Percentiles rank a stretch among this genome's conserved stretches.
Conservation (phyloP, 2,113 vertebrate species). For the Leucopternis melanops region DNA sequence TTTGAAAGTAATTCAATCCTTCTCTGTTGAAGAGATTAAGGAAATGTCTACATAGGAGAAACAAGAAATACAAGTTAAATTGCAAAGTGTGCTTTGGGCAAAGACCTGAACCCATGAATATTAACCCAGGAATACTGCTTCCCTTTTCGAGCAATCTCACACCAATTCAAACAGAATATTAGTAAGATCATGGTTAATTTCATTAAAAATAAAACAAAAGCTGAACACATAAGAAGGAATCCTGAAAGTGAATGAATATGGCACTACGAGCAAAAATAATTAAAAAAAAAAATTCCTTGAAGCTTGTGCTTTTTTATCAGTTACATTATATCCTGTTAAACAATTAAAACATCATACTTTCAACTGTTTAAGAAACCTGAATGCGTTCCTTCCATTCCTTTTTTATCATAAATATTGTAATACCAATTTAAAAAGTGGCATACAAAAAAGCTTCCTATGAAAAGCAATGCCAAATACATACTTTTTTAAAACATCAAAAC, state of each 20-base stretch:
- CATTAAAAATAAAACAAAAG: not conserved
- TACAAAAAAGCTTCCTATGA: not conserved
- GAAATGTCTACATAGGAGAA: not conserved
- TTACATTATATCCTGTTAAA: not conserved
- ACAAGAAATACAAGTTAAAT: not conserved
- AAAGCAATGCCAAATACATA: not conserved
- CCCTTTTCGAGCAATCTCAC: not conserved
- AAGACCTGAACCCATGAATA: not conserved
- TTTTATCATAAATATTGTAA: not conserved
- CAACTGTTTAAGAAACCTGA: not conserved
- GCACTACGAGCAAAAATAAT: not conserved
- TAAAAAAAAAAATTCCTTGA: not conserved
- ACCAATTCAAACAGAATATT: not conserved
- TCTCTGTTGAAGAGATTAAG: not conserved
- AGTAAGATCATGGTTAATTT: not conserved
- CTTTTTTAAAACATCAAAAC: not conserved
- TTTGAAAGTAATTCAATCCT: not conserved
- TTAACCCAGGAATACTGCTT: not conserved
- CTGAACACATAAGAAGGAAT: not conserved
- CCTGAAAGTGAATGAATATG: not conserved
- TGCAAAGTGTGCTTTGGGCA: not conserved
- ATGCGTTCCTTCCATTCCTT: not conserved
- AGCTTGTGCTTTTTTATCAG: not conserved
- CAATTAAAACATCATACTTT: not conserved
- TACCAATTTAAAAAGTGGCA: not conserved